Evolutionary conservation across 2,797 vertebrate genomes (phyloP).

Genomic region (Sphaeramia orbicularis): DNA sequence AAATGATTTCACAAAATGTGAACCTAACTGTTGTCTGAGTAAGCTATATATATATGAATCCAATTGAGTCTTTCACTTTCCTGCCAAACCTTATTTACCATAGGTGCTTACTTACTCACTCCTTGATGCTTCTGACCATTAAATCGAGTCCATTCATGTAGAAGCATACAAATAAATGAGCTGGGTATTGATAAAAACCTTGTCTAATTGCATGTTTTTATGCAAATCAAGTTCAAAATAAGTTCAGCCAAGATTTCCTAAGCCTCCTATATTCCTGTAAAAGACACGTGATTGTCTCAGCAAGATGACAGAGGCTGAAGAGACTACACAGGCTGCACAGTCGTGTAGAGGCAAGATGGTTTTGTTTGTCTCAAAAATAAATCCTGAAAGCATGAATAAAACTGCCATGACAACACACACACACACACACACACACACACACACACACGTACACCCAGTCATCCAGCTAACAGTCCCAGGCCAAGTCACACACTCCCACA

Average conservation of each 20-base stretch:
- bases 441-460: constrained; percentile 7
- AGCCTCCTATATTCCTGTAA: constrained; percentile 2
- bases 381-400: constrained; percentile 21
- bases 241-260: constrained; percentile 43
- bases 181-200: constrained; percentile 24
- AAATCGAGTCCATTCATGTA: constrained; percentile 9
- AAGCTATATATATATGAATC: too few relatives aligned
- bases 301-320: neutral
- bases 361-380: constrained; percentile 33
- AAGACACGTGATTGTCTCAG: neutral
- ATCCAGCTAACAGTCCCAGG: constrained; percentile 29
- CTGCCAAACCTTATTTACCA: too few relatives aligned
- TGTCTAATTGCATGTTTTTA: constrained; percentile 52
- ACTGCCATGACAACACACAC: constrained; percentile 12
- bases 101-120: neutral
- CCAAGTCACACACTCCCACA: constrained; percentile 49
- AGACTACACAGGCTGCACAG: neutral
- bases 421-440: constrained; percentile 23
- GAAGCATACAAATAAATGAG: constrained; percentile 35
- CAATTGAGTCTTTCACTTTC: too few relatives aligned
- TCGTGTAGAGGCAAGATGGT: neutral
- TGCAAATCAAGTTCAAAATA: constrained; percentile 55
- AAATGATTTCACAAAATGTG: too few relatives aligned
- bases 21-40: too few relatives aligned
- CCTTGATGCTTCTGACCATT: constrained; percentile 11